Conservation (phyloP, 2,888 invertebrate species). For the Tenthredo distinguenda region DNA sequence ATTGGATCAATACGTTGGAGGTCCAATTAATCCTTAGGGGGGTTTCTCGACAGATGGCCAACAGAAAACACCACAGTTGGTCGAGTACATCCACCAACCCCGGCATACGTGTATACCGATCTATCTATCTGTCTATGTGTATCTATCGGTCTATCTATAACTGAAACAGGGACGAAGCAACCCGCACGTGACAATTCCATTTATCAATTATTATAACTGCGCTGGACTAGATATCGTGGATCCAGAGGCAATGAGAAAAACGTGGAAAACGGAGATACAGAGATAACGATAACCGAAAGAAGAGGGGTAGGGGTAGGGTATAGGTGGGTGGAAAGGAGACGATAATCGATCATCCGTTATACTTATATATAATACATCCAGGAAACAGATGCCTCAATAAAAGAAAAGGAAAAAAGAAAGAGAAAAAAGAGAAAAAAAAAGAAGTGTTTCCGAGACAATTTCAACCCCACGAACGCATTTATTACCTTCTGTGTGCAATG, state of each 20-base stretch:
- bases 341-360: not conserved
- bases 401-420: not conserved
- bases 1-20: constrained; percentile 73
- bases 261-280: not conserved
- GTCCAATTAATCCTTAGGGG: constrained; percentile 73
- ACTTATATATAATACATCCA: not conserved
- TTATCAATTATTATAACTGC: constrained; percentile 34
- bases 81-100: constrained; percentile 12
- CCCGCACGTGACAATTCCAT: constrained; percentile 42
- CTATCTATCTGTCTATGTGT: not conserved
- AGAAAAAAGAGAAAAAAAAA: not conserved
- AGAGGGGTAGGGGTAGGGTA: not conserved
- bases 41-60: constrained; percentile 71
- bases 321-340: not conserved
- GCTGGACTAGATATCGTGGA: not conserved
- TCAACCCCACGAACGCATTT: not conserved
- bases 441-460: not conserved
- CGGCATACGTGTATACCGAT: not conserved
- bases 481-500: not conserved
- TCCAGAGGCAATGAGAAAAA: not conserved
- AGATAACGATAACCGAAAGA: not conserved
- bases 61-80: constrained; percentile 66
- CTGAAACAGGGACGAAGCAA: not conserved
- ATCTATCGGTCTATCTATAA: not conserved
- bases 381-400: not conserved